A percentile compares a stretch with the other conserved stretches of the same genome.
Conservation (phyloP, 2,113 vertebrate genomes). For the Laticauda colubrina region DNA sequence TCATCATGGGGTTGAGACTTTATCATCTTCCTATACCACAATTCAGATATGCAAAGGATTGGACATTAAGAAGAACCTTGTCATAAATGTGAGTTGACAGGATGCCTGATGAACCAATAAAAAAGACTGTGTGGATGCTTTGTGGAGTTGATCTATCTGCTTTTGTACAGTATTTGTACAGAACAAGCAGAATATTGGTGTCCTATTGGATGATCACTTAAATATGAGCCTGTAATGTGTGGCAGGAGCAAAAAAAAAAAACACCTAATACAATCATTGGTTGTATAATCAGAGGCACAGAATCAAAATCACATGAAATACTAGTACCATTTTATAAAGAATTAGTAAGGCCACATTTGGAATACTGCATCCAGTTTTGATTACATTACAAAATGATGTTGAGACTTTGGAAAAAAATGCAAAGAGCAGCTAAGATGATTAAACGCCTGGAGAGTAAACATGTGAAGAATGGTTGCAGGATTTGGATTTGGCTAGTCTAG, state of each 20-base stretch:
- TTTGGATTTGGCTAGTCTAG: background rate
- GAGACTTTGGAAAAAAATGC: background rate
- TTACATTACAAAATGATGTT: background rate
- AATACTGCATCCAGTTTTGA: background rate
- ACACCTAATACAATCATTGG: background rate
- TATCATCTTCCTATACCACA: too few relatives aligned
- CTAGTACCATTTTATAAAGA: background rate
- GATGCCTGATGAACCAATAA: too few relatives aligned
- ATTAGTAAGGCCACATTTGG: background rate
- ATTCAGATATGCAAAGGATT: too few relatives aligned
- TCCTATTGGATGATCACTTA: background rate
- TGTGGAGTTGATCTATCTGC: too few relatives aligned
- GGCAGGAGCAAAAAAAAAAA: background rate
- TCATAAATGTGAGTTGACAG: too few relatives aligned
- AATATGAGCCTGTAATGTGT: background rate
- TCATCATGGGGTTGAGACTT: too few relatives aligned
- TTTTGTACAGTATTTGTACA: too few relatives aligned
- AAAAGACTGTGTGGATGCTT: too few relatives aligned
- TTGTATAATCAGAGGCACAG: background rate
- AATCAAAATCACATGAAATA: background rate
- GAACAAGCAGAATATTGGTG: too few relatives aligned
- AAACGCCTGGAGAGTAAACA: background rate
- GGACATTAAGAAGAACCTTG: too few relatives aligned
- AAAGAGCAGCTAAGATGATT: background rate
- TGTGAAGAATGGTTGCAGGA: background rate